Conservation (phyloP, 2,888 invertebrate genomes). For the Gonocerus acuteangulatus region DNA sequence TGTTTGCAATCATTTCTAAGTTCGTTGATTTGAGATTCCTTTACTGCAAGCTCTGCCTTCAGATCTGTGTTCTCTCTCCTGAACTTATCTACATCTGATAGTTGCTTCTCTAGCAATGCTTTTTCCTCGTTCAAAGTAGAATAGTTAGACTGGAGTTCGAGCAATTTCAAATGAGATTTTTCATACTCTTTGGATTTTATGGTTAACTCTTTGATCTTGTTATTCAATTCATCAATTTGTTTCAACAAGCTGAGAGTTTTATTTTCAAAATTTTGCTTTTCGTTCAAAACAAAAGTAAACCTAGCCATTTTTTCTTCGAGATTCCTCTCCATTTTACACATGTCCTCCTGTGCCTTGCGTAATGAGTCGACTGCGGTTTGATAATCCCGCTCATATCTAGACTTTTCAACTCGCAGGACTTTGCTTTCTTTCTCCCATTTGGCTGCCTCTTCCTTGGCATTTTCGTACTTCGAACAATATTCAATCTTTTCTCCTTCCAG, state of each 20-base stretch:
- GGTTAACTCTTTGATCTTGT: neutral
- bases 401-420: neutral
- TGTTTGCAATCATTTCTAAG: neutral
- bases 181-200: neutral
- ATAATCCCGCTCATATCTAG: slow-evolving; percentile 6
- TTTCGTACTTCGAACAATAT: neutral
- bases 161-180: neutral
- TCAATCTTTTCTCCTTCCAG: neutral
- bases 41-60: neutral
- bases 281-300: slow-evolving; percentile 1
- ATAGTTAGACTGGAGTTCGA: neutral
- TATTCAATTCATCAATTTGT: neutral
- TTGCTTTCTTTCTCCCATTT: neutral
- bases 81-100: neutral
- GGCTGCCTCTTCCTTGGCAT: neutral
- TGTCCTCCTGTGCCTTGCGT: neutral
- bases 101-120: neutral
- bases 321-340: slow-evolving; percentile 7
- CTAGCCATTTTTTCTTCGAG: slow-evolving; percentile 4
- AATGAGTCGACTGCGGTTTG: slow-evolving; percentile 8
- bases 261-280: slow-evolving; percentile 14
- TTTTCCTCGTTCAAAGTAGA: neutral
- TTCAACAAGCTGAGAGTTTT: slow-evolving; percentile 9
- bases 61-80: slow-evolving; percentile 6
- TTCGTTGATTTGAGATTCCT: neutral